These are phyloP conservation scores for Alfaro cultratus DNA, from an alignment of 2,797 vertebrate species.

Conservation along the genomic window DNA sequence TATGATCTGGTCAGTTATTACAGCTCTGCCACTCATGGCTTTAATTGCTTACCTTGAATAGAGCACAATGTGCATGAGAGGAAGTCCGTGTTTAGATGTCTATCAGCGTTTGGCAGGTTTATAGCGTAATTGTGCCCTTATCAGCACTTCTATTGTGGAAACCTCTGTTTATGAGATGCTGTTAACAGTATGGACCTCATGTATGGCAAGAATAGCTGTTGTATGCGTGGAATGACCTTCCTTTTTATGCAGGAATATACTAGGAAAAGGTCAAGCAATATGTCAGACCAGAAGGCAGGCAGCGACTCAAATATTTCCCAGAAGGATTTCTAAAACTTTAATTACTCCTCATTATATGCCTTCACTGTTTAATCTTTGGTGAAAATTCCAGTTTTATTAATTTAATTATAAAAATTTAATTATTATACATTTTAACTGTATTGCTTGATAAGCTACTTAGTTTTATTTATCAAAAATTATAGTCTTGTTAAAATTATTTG, in stretches of 20 bases:
- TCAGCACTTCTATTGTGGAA: conserved; percentile 65
- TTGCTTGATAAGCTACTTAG: neutral
- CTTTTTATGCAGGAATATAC: neutral
- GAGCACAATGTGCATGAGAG: conserved; percentile 62
- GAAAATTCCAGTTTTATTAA: neutral
- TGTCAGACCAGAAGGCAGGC: neutral
- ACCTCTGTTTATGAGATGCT: conserved; percentile 38
- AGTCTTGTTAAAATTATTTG: neutral
- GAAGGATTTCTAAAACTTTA: neutral
- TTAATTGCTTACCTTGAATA: conserved; percentile 49
- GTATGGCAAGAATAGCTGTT: conserved; percentile 13
- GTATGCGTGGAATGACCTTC: neutral
- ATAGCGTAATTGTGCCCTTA: conserved; percentile 55
- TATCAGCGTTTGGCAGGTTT: conserved; percentile 70
- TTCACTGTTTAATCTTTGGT: neutral
- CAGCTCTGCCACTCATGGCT: conserved; percentile 54
- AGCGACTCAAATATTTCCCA: neutral
- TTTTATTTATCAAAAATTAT: neutral
- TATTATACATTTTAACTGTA: neutral
- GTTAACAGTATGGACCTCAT: conserved; percentile 1
- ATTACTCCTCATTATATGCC: neutral
- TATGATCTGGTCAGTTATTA: conserved; percentile 67
- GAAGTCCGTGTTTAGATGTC: conserved; percentile 62
- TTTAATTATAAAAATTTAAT: neutral
- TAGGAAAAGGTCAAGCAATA: neutral